These are phyloP conservation scores for Tinea pellionella DNA, from an alignment of 2,888 invertebrate genomes.

Conservation along the genomic window DNA sequence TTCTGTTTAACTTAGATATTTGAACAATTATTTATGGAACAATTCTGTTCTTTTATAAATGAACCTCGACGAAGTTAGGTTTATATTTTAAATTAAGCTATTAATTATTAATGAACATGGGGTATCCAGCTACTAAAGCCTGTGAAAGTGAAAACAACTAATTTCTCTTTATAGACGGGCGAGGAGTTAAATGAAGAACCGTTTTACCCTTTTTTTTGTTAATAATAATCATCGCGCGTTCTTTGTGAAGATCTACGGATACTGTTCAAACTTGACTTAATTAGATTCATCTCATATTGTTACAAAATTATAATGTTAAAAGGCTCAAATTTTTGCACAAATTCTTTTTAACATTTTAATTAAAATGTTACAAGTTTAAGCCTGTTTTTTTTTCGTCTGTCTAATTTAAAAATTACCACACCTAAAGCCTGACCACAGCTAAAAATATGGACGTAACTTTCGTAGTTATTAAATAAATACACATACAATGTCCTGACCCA, in stretches of 20 bases:
- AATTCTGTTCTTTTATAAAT: constrained; percentile 12
- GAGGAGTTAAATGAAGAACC: constrained; percentile 16
- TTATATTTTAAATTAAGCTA: constrained; percentile 30
- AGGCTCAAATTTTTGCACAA: background rate
- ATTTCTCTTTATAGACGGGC: constrained; percentile 15
- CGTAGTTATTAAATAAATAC: too few relatives aligned
- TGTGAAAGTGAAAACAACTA: constrained; percentile 16
- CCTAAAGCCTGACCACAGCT: too few relatives aligned
- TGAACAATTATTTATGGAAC: constrained; percentile 13
- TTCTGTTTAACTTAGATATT: constrained; percentile 11
- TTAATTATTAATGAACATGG: constrained; percentile 30
- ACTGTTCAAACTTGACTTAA: constrained; percentile 9
- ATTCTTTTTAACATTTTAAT: background rate
- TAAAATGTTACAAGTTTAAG: background rate
- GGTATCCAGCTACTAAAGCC: background rate
- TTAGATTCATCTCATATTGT: constrained; percentile 8
- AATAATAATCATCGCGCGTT: constrained; percentile 1
- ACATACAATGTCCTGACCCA: too few relatives aligned
- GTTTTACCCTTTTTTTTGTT: constrained; percentile 9
- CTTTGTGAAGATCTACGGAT: constrained; percentile 1
- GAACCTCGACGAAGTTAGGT: constrained; percentile 1
- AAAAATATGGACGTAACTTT: too few relatives aligned
- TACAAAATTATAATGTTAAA: background rate
- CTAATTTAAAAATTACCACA: too few relatives aligned
- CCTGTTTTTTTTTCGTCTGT: too few relatives aligned